Evolutionary conservation across 2,113 vertebrate genomes (phyloP), one percentile per base, ranked within the genome.

Genomic region (Petroica traversi): DNA sequence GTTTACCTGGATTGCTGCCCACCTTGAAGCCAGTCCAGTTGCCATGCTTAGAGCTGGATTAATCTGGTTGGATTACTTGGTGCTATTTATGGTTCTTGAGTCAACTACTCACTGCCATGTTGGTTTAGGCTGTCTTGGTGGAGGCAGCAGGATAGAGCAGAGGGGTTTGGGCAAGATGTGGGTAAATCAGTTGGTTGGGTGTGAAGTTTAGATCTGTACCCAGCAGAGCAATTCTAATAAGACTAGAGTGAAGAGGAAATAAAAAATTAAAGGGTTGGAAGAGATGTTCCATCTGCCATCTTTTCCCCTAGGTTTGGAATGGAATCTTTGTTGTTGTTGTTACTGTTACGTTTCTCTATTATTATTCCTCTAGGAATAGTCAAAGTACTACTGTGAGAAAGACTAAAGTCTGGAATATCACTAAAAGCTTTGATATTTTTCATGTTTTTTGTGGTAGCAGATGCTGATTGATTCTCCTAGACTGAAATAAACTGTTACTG

Each of bases 1-100:
- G 67, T 63, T 79, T 85, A 64, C 34, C 68, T 94, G 93, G 81
- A 36, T 34, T 11, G 13, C 31, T 82, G 89, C 93, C 74, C 74
- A 33, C 51, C 71, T 61, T 69, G 64, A 66, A 91, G 92, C 58
- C 40, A 66, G 85, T 69, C 81, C 55, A 14, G 66, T 67, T 69
- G 94, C 74, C 68, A 14, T 0, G 36, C 81, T 79, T 68, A 25
- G 64, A 26, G 34, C 58, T 92, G 88, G n/a, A 55, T 94, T 91
- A 89, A 36, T 91, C 91, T 90, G 79, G 79, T 83, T 93, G 68
- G 92, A 66, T 94, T 76, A 36, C 67, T 92, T 66, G 93, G 61
- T 91, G 81, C 93, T 93, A 85, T 93, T 96, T 89, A 25, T 93
- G 87, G 93, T 46, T 58, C 51, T 49, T 38, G 68, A 77, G 51